Percentiles rank a stretch among this genome's conserved stretches.
These are phyloP conservation scores for Collichthys lucidus DNA, from an alignment of 2,113 vertebrate species.

Conservation along the genomic window DNA sequence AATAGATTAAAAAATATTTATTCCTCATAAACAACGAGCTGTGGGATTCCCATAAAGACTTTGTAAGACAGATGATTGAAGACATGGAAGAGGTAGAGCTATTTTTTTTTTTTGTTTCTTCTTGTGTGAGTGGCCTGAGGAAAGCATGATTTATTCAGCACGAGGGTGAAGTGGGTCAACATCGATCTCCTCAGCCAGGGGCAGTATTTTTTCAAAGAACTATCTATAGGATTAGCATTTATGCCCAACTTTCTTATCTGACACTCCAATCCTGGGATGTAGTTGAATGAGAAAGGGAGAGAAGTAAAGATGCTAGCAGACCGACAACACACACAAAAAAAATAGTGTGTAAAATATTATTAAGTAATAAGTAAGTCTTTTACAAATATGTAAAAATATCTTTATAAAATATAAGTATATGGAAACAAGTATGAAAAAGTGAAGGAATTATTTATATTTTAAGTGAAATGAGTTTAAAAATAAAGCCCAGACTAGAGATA, in stretches of 20 bases:
- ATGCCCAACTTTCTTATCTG: background rate
- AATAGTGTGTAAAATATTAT: background rate
- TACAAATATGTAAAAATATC: too few species aligned
- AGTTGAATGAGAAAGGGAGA: too few species aligned
- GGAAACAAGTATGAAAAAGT: too few species aligned
- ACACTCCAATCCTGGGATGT: background rate
- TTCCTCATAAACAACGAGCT: background rate
- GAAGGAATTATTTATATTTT: too few species aligned
- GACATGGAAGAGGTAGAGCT: background rate
- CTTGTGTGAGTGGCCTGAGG: background rate
- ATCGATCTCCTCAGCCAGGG: conserved; percentile 1
- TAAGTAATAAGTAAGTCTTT: too few species aligned
- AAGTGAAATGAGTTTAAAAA: too few species aligned
- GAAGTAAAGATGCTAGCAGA: too few species aligned
- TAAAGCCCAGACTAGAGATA: too few species aligned
- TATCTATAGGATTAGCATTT: background rate
- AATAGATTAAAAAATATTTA: background rate
- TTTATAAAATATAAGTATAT: too few species aligned
- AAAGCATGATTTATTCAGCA: conserved; percentile 11
- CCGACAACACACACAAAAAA: too few species aligned
- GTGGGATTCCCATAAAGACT: background rate
- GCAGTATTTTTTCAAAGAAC: background rate
- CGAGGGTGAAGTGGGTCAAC: background rate
- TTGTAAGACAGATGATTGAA: background rate
- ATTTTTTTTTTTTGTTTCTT: background rate